Conservation (phyloP, 2,113 vertebrate species). For the Chionodraco myersi region DNA sequence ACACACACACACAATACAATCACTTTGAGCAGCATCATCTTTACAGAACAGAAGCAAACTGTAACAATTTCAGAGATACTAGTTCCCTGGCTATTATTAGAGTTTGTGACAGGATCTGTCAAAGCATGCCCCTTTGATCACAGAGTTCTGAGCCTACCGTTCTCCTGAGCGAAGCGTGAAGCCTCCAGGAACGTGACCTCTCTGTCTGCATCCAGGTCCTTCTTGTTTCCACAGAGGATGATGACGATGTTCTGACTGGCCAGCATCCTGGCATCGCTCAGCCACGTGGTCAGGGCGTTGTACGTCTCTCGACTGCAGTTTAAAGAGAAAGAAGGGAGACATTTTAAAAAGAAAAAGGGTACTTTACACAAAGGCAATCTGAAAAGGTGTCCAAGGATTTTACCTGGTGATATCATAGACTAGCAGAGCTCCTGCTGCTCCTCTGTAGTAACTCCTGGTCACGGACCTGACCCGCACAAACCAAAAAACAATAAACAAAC, state of each 20-base stretch:
- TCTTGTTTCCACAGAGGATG: slow-evolving; percentile 95
- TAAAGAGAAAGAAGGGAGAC: not conserved
- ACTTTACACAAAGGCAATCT: not conserved
- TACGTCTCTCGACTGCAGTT: slow-evolving; percentile 90
- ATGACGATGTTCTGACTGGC: slow-evolving; percentile 95
- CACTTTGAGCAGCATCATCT: not conserved
- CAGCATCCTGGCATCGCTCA: slow-evolving; percentile 92
- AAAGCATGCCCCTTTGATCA: not conserved
- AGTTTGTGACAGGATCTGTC: not conserved
- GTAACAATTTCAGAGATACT: not conserved
- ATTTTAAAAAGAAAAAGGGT: not conserved
- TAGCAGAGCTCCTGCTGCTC: slow-evolving; percentile 91
- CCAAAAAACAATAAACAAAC: not conserved
- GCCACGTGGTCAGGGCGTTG: slow-evolving; percentile 93
- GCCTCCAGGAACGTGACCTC: slow-evolving; percentile 95
- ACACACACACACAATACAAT: not conserved
- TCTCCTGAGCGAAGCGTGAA: slow-evolving; percentile 93
- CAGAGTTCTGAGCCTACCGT: slow-evolving; percentile 76
- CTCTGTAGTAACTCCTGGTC: slow-evolving; percentile 94
- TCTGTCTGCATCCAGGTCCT: slow-evolving; percentile 91
- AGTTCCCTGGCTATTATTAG: not conserved
- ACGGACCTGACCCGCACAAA: slow-evolving; percentile 86
- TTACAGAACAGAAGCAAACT: not conserved
- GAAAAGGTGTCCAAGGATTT: slow-evolving; percentile 7
- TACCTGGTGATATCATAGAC: slow-evolving; percentile 96